A percentile compares a stretch with the other conserved stretches of the same genome.
These are phyloP conservation scores for Megaceryle alcyon DNA, from an alignment of 2,797 vertebrate species.

Conservation along the genomic window DNA sequence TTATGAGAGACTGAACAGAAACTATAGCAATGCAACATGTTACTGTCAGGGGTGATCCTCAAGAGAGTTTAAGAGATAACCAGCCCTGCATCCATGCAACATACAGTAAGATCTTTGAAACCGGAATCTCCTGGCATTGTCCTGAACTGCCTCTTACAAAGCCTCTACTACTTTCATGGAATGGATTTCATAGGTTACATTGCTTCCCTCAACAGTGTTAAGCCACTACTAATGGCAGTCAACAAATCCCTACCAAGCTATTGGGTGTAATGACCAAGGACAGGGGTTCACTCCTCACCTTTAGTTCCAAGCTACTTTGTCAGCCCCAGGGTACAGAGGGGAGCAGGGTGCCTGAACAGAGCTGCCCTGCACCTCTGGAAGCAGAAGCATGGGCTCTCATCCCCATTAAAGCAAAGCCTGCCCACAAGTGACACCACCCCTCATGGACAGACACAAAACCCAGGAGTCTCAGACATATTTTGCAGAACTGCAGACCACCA, in stretches of 20 bases:
- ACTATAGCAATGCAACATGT: neutral
- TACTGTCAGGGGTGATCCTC: neutral
- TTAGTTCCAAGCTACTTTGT: neutral
- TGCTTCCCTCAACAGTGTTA: neutral
- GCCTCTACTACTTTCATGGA: neutral
- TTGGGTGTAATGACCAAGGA: neutral
- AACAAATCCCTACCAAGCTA: neutral
- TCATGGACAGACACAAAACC: neutral
- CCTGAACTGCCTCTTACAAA: neutral
- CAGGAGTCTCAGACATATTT: neutral
- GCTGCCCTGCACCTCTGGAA: neutral
- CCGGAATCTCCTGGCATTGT: neutral
- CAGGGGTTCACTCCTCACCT: too few species aligned
- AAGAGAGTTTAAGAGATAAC: neutral
- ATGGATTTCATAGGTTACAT: neutral
- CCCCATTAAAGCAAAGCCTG: neutral
- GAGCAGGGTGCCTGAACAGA: neutral
- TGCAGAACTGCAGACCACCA: neutral
- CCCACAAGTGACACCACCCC: too few species aligned
- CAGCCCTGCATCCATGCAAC: neutral
- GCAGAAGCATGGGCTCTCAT: neutral
- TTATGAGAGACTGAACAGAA: neutral
- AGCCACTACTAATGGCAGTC: rapidly evolving
- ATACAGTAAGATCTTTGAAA: neutral
- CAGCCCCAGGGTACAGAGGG: neutral